Percentiles rank a stretch among this genome's conserved stretches.
Evolutionary conservation across 2,888 invertebrate genomes (phyloP).

Genomic region (Baccha elongata): DNA sequence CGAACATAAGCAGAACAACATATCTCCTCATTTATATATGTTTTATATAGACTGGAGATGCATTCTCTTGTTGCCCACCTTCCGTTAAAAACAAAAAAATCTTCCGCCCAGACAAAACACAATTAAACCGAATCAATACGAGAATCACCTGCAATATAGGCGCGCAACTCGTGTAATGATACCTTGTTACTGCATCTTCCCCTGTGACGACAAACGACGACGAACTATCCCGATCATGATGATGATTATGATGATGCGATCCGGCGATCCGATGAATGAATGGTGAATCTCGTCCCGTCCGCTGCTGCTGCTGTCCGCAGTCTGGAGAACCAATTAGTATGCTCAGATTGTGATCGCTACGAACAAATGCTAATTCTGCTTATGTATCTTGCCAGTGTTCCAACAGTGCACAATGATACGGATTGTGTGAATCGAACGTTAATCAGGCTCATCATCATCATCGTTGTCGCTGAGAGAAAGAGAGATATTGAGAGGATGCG

Average conservation of each 20-base stretch:
- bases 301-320: constrained; percentile 8
- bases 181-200: constrained; percentile 60
- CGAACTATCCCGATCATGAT: constrained; percentile 24
- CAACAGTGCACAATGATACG: constrained; percentile 65
- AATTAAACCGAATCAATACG: constrained; percentile 71
- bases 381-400: constrained; percentile 61
- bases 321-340: constrained; percentile 79
- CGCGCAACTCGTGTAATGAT: constrained; percentile 72
- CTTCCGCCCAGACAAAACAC: constrained; percentile 29
- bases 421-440: constrained; percentile 74
- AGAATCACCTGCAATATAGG: constrained; percentile 69
- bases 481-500: constrained; percentile 35
- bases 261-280: constrained; percentile 70
- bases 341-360: constrained; percentile 81
- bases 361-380: constrained; percentile 81
- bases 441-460: constrained; percentile 70
- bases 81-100: neutral
- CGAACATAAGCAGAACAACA: constrained; percentile 70
- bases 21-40: constrained; percentile 38
- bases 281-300: constrained; percentile 55
- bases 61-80: constrained; percentile 33
- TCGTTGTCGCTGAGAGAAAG: constrained; percentile 7
- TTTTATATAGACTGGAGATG: constrained; percentile 35
- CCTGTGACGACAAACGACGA: constrained; percentile 26
- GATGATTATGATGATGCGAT: constrained; percentile 24